These are phyloP conservation scores for Embidobia sp. DNA, from an alignment of 2,888 invertebrate genomes.

Conservation along the genomic window DNA sequence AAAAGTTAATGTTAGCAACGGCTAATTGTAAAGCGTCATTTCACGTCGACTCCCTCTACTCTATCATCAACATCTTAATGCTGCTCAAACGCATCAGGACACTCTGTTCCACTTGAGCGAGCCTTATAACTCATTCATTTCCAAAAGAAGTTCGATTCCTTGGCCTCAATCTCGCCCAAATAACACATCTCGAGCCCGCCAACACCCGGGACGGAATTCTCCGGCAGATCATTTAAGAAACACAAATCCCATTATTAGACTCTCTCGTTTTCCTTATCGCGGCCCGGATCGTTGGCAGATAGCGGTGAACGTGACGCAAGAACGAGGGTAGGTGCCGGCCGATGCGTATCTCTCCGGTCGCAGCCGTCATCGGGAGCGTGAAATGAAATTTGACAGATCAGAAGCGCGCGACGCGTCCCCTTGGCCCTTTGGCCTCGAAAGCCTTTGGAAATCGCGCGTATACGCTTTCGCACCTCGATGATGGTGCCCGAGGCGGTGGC, in stretches of 20 bases:
- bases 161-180: slow-evolving; percentile 4
- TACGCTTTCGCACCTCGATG: slow-evolving; percentile 71
- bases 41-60: too few relatives aligned
- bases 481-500: slow-evolving; percentile 74
- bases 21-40: too few relatives aligned
- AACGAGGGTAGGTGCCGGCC: slow-evolving; percentile 54
- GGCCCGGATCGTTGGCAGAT: slow-evolving; percentile 49
- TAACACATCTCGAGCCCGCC: slow-evolving; percentile 3
- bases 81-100: background rate
- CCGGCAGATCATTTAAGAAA: slow-evolving; percentile 49
- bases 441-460: slow-evolving; percentile 72
- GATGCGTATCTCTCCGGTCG: slow-evolving; percentile 61
- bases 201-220: background rate
- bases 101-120: slow-evolving; percentile 3
- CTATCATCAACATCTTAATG: slow-evolving; percentile 1
- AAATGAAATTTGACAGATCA: slow-evolving; percentile 81
- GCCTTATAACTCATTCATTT: slow-evolving; percentile 18
- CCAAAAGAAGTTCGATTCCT: too few relatives aligned
- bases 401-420: slow-evolving; percentile 70
- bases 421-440: slow-evolving; percentile 51
- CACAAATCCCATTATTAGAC: slow-evolving; percentile 60
- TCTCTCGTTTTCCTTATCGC: slow-evolving; percentile 49
- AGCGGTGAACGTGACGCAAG: slow-evolving; percentile 58
- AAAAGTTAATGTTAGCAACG: too few relatives aligned
- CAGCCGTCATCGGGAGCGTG: slow-evolving; percentile 76